Evolutionary conservation across 30 jellyfish, hydroid and myxozoan species (phyloP).

Genomic region (Sanderia malayensis): DNA sequence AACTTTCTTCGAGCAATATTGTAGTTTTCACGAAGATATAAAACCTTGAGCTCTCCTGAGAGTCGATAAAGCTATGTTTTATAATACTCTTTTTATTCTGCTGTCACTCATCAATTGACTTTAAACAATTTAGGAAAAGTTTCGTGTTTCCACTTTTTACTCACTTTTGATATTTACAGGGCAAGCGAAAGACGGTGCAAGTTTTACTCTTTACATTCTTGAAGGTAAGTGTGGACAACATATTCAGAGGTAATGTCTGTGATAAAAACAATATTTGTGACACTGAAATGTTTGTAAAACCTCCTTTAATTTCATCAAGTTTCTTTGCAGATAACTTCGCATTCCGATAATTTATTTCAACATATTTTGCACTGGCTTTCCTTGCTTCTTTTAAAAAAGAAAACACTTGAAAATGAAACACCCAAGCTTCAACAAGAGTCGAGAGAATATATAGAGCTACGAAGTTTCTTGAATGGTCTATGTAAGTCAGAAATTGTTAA

Average conservation of each 20-base stretch:
- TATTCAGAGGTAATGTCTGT: too few species aligned
- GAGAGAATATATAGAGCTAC: not conserved
- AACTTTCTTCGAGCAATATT: too few species aligned
- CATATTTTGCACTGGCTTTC: not conserved
- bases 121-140: not conserved
- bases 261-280: too few species aligned
- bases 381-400: not conserved
- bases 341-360: not conserved
- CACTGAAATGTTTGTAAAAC: too few species aligned
- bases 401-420: not conserved
- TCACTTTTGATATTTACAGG: too few species aligned
- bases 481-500: constrained; percentile 3
- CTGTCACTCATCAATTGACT: not conserved
- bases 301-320: not conserved
- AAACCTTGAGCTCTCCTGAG: not conserved
- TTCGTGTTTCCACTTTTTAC: too few species aligned
- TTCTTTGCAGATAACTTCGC: not conserved
- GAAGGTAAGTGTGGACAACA: constrained; percentile 18
- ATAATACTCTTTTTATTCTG: not conserved
- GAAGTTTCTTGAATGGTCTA: not conserved
- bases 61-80: not conserved
- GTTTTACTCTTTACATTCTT: constrained; percentile 27
- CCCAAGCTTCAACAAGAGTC: not conserved
- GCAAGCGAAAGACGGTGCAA: constrained; percentile 42
- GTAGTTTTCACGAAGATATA: too few species aligned